Base-by-base conservation (phyloP, 2,888 invertebrate genomes). In the Morpho achilles region DNA sequence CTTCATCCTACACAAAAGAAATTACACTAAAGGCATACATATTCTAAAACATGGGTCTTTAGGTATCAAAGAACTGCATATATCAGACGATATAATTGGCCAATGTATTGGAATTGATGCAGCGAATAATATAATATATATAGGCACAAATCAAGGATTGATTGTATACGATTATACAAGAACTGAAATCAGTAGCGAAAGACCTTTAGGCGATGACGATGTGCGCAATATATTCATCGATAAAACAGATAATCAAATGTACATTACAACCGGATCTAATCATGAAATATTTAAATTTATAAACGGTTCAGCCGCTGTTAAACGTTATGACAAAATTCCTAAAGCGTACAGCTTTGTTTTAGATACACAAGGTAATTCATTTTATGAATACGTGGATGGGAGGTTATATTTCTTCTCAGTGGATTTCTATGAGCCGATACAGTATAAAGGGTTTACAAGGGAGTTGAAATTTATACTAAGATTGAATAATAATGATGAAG, bases 191-290 rank as follows among this genome's bases (percentile, higher is more conserved):
- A 77, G 78, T 1, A 78, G 79, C 0, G 89, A 89, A 50, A 72
- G 88, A 58, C 87, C 89, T 0, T 80, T 89, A 10, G 90, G 90
- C 0, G 90, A 90, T 47, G 90, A 90, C 53, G 89, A 90, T n/a
- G 76, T 90, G 0, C 63, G 84, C 50, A 77, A 66, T 10, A 88
- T 90, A 55, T 90, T 89, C 50, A 81, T 89, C 4, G 90, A 90
- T 41, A 84, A 81, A 76, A 68, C 71, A 0, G 80, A 87, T 9
- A 79, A 78, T 47, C 82, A 82, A 58, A 87, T 90, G 87, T 88
- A 86, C 43, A 88, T 90, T 60, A 79, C 83, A 0, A 83, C 82
- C 0, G 89, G 89, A 0, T 63, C 79, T 0, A 82, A 78, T 49
- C 84, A 87, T 47, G 90, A 90, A 58, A 79, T 89, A 9, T 87